These are phyloP conservation scores for Mesembrinibis cayennensis DNA, from an alignment of 2,113 vertebrate genomes.

Conservation along the genomic window DNA sequence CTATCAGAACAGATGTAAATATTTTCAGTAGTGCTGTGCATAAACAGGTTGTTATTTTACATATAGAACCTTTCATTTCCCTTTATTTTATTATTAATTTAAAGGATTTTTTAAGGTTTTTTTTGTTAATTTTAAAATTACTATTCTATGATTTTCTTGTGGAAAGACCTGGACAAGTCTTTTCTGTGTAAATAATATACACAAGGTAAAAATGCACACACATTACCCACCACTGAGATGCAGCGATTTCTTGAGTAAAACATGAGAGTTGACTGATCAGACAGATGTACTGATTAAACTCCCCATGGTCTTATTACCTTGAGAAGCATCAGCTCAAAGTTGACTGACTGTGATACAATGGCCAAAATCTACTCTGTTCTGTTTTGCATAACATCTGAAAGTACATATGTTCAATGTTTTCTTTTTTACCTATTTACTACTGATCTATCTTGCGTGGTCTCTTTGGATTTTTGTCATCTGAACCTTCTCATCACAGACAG, in stretches of 20 bases:
- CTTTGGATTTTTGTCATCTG: neutral
- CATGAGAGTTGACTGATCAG: neutral
- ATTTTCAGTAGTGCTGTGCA: neutral
- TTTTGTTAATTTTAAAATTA: neutral
- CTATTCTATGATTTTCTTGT: neutral
- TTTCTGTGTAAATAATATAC: neutral
- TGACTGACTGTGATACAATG: neutral
- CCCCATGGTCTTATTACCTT: neutral
- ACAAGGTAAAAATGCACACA: neutral
- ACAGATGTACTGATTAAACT: neutral
- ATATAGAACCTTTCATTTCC: neutral
- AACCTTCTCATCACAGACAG: neutral
- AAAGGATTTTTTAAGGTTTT: neutral
- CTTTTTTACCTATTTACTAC: neutral
- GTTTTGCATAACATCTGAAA: neutral
- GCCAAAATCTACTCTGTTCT: neutral
- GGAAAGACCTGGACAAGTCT: neutral
- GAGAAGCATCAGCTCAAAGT: neutral
- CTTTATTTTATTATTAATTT: neutral
- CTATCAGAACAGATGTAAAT: neutral
- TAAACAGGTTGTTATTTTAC: neutral
- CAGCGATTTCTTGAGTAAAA: neutral
- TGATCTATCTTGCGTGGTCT: neutral
- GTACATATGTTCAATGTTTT: neutral
- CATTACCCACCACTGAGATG: neutral